Base-by-base conservation (phyloP, 2,113 vertebrate species). In the Euleptes europaea region DNA sequence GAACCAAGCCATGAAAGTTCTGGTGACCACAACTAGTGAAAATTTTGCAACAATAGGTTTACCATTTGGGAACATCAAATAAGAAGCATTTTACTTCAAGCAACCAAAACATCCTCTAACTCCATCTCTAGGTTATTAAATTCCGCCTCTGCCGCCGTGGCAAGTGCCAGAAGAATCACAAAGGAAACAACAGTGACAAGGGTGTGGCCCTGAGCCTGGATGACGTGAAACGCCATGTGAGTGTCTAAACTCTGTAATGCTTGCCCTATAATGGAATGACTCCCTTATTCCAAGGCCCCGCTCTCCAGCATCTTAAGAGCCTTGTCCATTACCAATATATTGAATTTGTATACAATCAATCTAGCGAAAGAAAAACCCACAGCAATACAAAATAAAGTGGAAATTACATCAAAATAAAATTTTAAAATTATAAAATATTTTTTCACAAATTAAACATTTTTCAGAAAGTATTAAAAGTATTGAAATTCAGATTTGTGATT, bases 211-310 rank as follows among this genome's bases (percentile, higher is more conserved):
- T 99, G 94, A 99, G 98, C 95, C 97, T 99, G 97, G 98, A 99
- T 31, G 98, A 99, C 80, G 98, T 99, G 90, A 99, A 99, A 88
- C 98, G 97, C 95, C 98, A 99, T 54, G 98, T 99, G 91, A 99
- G 98, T 97, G 93, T 33, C 0, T 2, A 15, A 35, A 9, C 3
- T 0, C 0, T 21, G 49, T 26, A 0, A 66, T 31, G 66, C 42
- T 74, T 19, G 12, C 12, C 65, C 23, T 21, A 1, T 1, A 12
- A 23, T 28, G 21, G 11, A 51, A 19, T 40, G 9, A 69, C 54
- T 69, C 23, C 31, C 42, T 66, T 75, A 31, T 76, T 11, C 6
- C 9, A 14, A 11, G 42, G 6, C 42, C 38, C 23, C 19, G 5
- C 14, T 65, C 9, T 6, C 8, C 21, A 35, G 42, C 11, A 17